Conservation (phyloP, 2,113 vertebrate species). For the Onychorhynchus coronatus region DNA sequence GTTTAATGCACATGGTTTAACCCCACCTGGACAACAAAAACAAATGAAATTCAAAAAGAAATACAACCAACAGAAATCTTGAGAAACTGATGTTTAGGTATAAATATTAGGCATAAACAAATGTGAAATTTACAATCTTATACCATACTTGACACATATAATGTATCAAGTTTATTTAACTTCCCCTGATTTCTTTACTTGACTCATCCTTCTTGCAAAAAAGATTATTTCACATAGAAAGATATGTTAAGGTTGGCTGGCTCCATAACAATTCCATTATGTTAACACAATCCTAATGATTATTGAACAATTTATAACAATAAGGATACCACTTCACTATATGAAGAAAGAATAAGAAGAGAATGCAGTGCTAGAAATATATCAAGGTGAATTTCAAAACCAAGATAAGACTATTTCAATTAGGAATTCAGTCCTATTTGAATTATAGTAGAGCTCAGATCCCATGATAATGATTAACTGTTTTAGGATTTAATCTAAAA, state of each 20-base stretch:
- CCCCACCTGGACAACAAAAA: slow-evolving; percentile 83
- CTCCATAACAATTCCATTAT: background rate
- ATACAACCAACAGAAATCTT: background rate
- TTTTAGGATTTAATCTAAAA: background rate
- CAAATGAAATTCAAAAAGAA: background rate
- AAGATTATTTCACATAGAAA: background rate
- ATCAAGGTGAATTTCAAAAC: background rate
- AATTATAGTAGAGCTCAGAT: background rate
- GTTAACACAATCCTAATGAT: background rate
- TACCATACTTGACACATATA: background rate
- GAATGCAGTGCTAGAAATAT: background rate
- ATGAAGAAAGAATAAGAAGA: background rate
- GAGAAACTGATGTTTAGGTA: background rate
- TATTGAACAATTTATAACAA: background rate
- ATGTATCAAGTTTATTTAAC: background rate
- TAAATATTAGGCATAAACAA: background rate
- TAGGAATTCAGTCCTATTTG: background rate
- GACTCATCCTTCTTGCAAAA: background rate
- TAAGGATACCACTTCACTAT: background rate
- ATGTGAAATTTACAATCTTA: background rate
- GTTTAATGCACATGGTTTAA: slow-evolving; percentile 95
- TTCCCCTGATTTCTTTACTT: background rate
- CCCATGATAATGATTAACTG: background rate
- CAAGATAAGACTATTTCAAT: background rate
- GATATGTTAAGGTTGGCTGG: background rate